Evolutionary conservation across 1,140 invertebrate genomes (phyloP), one percentile per base, ranked within the genome.

Genomic region (Atta colombica): DNA sequence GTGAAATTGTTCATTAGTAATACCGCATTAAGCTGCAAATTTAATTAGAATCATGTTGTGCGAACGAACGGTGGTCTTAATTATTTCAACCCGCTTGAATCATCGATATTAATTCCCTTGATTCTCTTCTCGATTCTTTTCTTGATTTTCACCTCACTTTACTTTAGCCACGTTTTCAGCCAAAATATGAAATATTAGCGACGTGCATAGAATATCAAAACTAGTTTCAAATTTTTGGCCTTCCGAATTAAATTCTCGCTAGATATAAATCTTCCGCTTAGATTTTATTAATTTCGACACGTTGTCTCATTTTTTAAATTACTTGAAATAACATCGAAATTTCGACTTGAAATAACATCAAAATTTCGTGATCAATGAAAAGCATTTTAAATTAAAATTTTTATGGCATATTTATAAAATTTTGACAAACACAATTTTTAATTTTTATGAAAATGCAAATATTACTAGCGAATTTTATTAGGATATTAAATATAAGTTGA

Each of bases 1-100:
- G 77, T 31, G 49, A 28, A 58, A 81, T 81, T 81, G 71, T 71
- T 68, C 66, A 81, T 81, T 69, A 58, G 78, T 39, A 81, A 81
- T 81, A 71, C 28, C 21, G 31, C 51, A 71, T 71, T 81, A 71
- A 45, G 21, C 65, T 39, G 65, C 16, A 49, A 81, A 71, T 81
- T 81, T 71, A 81, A 81, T 81, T 81, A 81, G 65, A 81, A 16
- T 12, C 49, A 12, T 71, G 51, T 5, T 6, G 6, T n/a, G 51
- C 5, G 63, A 35, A 45, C 45, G 25, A 35, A 45, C 45, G 25
- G 18, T 68, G 45, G 49, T n/a, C n/a, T 51, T 21, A 81, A 39
- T 81, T 49, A 3, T 69, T 69, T 55, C 58, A 81, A 55, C 10
- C 16, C 21, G 10, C 16, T 78, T 51, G 45, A 65, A 78, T 58